These are phyloP conservation scores for Piaya cayana DNA, from an alignment of 2,113 vertebrate genomes.

Conservation along the genomic window DNA sequence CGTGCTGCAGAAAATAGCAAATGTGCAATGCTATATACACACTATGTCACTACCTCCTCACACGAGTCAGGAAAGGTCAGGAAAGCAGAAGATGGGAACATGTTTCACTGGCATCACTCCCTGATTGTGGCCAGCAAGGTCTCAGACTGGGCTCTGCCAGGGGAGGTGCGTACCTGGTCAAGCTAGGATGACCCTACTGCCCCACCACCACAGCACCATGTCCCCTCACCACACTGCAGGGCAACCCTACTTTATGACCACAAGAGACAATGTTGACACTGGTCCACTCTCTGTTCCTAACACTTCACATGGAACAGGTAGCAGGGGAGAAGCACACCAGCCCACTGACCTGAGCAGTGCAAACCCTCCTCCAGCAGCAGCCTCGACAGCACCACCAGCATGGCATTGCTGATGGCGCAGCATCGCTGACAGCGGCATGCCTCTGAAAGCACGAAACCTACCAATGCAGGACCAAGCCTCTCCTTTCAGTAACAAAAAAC, in stretches of 20 bases:
- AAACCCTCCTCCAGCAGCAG: not conserved
- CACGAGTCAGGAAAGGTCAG: accelerated
- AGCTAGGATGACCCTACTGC: accelerated
- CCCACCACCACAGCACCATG: accelerated
- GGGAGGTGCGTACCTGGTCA: accelerated
- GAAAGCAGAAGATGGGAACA: not conserved
- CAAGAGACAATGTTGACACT: accelerated
- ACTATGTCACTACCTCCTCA: not conserved
- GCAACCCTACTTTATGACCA: not conserved
- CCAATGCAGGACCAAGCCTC: not conserved
- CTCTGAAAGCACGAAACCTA: not conserved
- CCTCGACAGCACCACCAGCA: accelerated
- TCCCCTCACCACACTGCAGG: accelerated
- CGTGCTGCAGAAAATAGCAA: not conserved
- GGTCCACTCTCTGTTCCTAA: not conserved
- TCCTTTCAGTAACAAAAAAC: not conserved
- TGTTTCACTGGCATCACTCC: not conserved
- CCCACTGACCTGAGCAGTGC: accelerated
- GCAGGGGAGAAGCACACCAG: not conserved
- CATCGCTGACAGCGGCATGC: not conserved
- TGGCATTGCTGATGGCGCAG: not conserved
- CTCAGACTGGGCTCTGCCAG: not conserved
- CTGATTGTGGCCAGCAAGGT: not conserved
- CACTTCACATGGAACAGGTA: accelerated
- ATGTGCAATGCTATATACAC: too few relatives aligned